Base-by-base conservation (phyloP, 2,888 invertebrate genomes). In the Pristionchus arcanus region DNA sequence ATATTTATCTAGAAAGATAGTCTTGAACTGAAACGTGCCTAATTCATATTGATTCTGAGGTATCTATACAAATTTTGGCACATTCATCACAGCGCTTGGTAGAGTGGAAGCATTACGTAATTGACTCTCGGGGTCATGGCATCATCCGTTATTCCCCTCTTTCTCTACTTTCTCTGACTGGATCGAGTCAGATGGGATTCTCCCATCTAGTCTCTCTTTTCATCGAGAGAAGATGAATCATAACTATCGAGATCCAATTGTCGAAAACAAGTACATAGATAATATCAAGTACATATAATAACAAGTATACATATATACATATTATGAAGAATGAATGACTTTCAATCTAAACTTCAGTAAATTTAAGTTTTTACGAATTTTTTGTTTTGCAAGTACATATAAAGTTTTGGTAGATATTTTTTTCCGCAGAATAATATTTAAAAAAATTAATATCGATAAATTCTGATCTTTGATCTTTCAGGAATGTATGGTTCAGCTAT, bases 401-500 rank as follows among this genome's bases (percentile, higher is more conserved):
- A 49, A 13, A 49, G 11, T 7, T 11, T 49, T 9, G 42, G 42
- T 49, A 11, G 42, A 49, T 49, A 49, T 49, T 49, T 49, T 49
- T 49, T 13, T n/a, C n/a, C n/a, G n/a, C n/a, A n/a, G n/a, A n/a
- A n/a, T n/a, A n/a, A n/a, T n/a, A n/a, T n/a, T n/a, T n/a, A n/a
- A n/a, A n/a, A n/a, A 49, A 3, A 49, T 49, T 49, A 49, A 49
- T 49, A 9, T 49, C 42, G 13, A 7, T 74, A 74, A 63, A 5
- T 2, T 28, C 25, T 55, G 49, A 53, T 49, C 49, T 55, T 53
- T 25, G 37, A 42, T 53, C 25, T 42, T 71, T 68, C 19, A 87
- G 90, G 90, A n/a, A 86, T 86, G 90, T 87, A 74, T 34, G 63
- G 87, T 9, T 49, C 88, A n/a, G 25, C 31, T 4, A 31, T 53